Base-by-base conservation (phyloP, 92 coral and sea anemone species). In the Actinostola sp. region DNA sequence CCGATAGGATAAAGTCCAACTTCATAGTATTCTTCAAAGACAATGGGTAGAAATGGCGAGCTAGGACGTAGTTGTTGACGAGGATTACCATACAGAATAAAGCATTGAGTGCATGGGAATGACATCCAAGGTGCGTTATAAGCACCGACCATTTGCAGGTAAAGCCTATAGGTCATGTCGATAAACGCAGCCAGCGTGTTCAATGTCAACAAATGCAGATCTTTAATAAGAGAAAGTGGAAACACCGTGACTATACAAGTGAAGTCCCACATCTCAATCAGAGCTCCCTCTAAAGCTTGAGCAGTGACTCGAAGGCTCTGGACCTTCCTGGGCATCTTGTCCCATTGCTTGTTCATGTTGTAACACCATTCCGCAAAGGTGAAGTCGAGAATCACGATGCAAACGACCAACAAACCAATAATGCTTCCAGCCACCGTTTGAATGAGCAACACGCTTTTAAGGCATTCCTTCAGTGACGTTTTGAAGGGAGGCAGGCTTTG, bases 181-280 rank as follows among this genome's bases (percentile, higher is more conserved):
- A 39, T 78, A 36, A 88, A 88, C 3, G 92, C 88, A 29, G 92
- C 92, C 45, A 78, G 54, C 31, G 73, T 78, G 44, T 87, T 87
- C 23, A 87, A 42, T 12, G 92, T 69, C 15, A 86, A 64, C 20
- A 66, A 42, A 68, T 81, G 71, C 2, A 81, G 82, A 25, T 87
- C 84, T 46, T 82, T 82, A 76, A 72, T 77, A 19, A 66, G 12
- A 24, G 74, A 71, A 46, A 26, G 53, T 13, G 84, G 84, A 62
- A 82, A 87, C 70, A 82, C 64, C 25, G 75, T 56, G 0, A 82
- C 24, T 75, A 82, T 87, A n/a, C 75, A 21, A 12, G 44, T 51
- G 24, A 82, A 82, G 38, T 82, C 76, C 92, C 85, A 87, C 31
- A 82, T 44, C 64, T 87, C 73, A 36, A 82, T 82, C 0, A 87